Evolutionary conservation across 37 sponge, comb jelly and placozoan genomes (phyloP).

Genomic region (Aplysina aerophoba): DNA sequence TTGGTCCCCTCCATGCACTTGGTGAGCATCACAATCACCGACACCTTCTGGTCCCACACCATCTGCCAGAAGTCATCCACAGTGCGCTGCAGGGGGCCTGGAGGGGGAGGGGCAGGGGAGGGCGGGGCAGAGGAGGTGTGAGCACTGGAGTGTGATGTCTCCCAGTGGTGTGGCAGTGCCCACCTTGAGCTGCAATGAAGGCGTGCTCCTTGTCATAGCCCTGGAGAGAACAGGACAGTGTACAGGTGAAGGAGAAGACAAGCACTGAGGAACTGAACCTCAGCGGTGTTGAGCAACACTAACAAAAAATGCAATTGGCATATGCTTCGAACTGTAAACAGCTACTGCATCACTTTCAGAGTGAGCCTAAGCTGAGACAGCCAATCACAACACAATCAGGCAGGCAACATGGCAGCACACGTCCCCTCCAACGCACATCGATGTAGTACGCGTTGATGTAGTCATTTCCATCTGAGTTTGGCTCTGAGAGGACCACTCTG

Average conservation of each 20-base stretch:
- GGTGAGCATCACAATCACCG: slow-evolving; percentile 13
- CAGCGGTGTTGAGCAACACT: too few relatives aligned
- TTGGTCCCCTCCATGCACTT: slow-evolving; percentile 7
- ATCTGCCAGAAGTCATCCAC: slow-evolving; percentile 33
- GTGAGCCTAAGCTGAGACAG: too few relatives aligned
- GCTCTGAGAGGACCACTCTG: background rate
- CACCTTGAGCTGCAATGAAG: slow-evolving; percentile 22
- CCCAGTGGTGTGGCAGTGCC: background rate
- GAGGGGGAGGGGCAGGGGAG: background rate
- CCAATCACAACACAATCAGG: too few relatives aligned
- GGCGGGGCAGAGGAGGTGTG: too few relatives aligned
- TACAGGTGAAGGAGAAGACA: too few relatives aligned
- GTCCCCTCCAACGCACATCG: background rate
- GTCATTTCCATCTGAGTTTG: slow-evolving; percentile 28
- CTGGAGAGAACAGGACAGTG: background rate
- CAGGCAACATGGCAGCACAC: too few relatives aligned
- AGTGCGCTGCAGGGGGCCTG: slow-evolving; percentile 33
- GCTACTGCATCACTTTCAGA: too few relatives aligned
- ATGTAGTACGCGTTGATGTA: slow-evolving; percentile 33
- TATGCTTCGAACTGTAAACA: too few relatives aligned
- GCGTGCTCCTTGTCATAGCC: background rate
- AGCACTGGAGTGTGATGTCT: too few relatives aligned
- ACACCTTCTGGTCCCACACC: slow-evolving; percentile 5
- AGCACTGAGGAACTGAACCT: too few relatives aligned
- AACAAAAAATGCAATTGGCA: too few relatives aligned